These are phyloP conservation scores for Atrichornis clamosus DNA, from an alignment of 2,113 vertebrate genomes.

Conservation along the genomic window DNA sequence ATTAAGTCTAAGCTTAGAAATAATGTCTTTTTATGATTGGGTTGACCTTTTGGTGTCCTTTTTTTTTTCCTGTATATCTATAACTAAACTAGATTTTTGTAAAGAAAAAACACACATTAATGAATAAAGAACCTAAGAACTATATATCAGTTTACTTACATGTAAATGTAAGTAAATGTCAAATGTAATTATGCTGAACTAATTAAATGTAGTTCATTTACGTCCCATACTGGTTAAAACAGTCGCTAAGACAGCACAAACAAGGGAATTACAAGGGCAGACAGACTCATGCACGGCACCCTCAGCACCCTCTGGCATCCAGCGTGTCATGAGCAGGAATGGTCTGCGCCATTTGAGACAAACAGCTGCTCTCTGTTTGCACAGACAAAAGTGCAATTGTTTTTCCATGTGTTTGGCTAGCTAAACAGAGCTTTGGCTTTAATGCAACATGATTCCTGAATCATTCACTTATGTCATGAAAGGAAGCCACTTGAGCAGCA, in stretches of 20 bases:
- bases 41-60: not conserved
- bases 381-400: constrained; percentile 55
- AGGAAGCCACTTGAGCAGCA: constrained; percentile 8
- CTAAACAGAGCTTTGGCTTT: constrained; percentile 41
- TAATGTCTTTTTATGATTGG: not conserved
- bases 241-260: not conserved
- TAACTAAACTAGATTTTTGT: not conserved
- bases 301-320: not conserved
- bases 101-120: not conserved
- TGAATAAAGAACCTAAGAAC: not conserved
- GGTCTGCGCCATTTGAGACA: not conserved
- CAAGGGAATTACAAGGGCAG: not conserved
- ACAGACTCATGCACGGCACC: not conserved
- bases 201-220: not conserved
- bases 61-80: not conserved
- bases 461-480: not conserved
- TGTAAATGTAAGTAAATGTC: too few species aligned
- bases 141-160: not conserved
- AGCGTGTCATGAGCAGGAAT: not conserved
- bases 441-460: not conserved
- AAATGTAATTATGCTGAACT: not conserved
- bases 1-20: not conserved
- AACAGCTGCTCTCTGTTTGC: constrained; percentile 57
- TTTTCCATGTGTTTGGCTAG: constrained; percentile 39
- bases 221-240: not conserved